Evolutionary conservation across 2,888 invertebrate species (phyloP), one percentile per base, ranked within the genome.

Genomic region (Mesoligia furuncula): DNA sequence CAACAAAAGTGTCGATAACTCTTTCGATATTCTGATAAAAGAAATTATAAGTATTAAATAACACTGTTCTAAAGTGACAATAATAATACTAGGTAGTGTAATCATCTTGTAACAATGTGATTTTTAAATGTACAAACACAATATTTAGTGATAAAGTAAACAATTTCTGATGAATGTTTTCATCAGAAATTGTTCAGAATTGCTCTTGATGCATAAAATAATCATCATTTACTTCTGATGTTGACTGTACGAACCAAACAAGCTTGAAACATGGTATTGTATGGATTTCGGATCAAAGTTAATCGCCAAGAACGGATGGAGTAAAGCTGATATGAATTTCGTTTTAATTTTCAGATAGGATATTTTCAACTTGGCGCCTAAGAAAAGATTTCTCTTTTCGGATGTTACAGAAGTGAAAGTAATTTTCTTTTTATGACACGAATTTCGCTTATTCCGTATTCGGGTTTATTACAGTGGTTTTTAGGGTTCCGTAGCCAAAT

Each of bases 261-360:
- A n/a, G 66, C 81, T 59, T 79, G 36, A 66, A 78, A n/a, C 67
- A 51, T 79, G 68, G 64, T 79, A 66, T 61, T 65, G 79, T 84
- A 80, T 54, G 65, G 70, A 66, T 80, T 80, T 61, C 31, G 39
- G 59, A 66, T 66, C 51, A 61, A 24, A 80, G 79, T 80, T 80
- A 80, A 80, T 80, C 80, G 80, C 17, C 31, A 39, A 61, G 71
- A 80, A 83, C 39, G 54, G n/a, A 79, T 84, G 36, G 13, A 31
- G 31, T 24, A 64, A 42, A 80, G 24, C 54, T 24, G 42, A 79
- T 84, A 73, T 17, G 31, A 15, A 57, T 59, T 62, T 64, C 27
- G 8, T 39, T 48, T 65, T 51, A 81, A 76, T 82, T 79, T 76
- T 65, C 20, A 59, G 15, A 65, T 39, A 31, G 42, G 76, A 3